Percentiles rank a stretch among this genome's conserved stretches.
phyloP scores from a whole-genome alignment of 2,113 vertebrate species.

The Labeo rohita region DNA sequence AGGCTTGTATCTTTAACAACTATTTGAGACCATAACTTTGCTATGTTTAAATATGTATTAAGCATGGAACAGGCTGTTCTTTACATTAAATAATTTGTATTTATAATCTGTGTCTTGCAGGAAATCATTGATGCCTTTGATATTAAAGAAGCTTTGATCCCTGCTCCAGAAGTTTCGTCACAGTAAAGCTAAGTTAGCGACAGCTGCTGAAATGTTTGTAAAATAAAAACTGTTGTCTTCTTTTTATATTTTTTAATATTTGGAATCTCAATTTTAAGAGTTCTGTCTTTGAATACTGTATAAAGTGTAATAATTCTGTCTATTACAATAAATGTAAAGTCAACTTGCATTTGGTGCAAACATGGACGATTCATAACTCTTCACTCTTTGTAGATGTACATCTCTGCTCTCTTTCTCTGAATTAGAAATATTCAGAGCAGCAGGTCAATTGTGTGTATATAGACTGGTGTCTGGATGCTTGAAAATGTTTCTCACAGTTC shows the following conservation, averaged over 20 bases:
- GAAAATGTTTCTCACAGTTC: not conserved
- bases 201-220: not conserved
- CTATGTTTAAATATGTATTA: not conserved
- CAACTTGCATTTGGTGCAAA: not conserved
- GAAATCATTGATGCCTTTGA: constrained; percentile 72
- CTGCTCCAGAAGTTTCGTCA: constrained; percentile 8
- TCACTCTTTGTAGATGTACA: not conserved
- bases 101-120: constrained; percentile 54
- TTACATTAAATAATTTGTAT: not conserved
- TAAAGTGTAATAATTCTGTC: not conserved
- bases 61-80: not conserved
- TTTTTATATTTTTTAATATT: constrained; percentile 32
- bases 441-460: not conserved
- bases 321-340: constrained; percentile 28
- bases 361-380: not conserved
- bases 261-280: constrained; percentile 19
- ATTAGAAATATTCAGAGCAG: not conserved
- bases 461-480: not conserved
- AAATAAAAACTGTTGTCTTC: not conserved
- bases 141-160: constrained; percentile 73
- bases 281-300: constrained; percentile 1
- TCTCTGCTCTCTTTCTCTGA: not conserved
- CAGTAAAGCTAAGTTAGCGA: constrained; percentile 38
- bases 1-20: too few relatives aligned
- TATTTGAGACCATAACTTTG: not conserved